Base-by-base conservation (phyloP, 2,797 vertebrate species). In the Poecile montanus region DNA sequence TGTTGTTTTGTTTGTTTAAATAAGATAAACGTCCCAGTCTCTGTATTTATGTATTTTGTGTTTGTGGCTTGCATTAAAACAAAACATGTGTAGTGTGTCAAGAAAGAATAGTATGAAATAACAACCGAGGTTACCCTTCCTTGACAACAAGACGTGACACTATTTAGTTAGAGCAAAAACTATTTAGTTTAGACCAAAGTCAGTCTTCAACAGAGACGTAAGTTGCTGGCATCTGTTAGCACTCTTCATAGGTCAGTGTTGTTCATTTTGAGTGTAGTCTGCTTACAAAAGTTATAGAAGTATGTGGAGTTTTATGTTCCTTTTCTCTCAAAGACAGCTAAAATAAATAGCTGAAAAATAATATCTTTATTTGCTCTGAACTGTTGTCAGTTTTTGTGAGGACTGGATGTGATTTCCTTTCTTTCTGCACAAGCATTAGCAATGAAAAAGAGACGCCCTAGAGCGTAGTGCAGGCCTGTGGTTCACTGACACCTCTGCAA, bases 71-170 rank as follows among this genome's bases (percentile, higher is more conserved):
- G 19, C 63, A 47, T 83, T 92, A 84, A 88, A 96, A 78, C 29
- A 92, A 92, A 85, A 73, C 44, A 51, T 5, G 3, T 84, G 54
- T 68, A 54, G 25, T 29, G 23, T 74, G 7, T 94, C 66, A 96
- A 91, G 70, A 78, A 94, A 88, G 45, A 89, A 63, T 74, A 23
- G 78, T 87, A 76, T 87, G 82, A 89, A 79, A 91, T 96, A 80
- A 77, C 88, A 89, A 73, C 63, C 2, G 11, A 83, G 38, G 56
- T 79, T 91, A 58, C 48, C 62, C 38, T 71, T 92, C 56, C 42
- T 54, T 90, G 82, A 81, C 79, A 91, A 85, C 45, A 74, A 68
- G 75, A 85, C 0, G 0, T 72, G 67, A 34, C 9, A 16, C 25
- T 79, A 27, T 71, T 87, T 91, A 61, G 25, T 88, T 67, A 73